Evolutionary conservation across 1,140 invertebrate genomes (phyloP).

Genomic region (Amyelois transitella): DNA sequence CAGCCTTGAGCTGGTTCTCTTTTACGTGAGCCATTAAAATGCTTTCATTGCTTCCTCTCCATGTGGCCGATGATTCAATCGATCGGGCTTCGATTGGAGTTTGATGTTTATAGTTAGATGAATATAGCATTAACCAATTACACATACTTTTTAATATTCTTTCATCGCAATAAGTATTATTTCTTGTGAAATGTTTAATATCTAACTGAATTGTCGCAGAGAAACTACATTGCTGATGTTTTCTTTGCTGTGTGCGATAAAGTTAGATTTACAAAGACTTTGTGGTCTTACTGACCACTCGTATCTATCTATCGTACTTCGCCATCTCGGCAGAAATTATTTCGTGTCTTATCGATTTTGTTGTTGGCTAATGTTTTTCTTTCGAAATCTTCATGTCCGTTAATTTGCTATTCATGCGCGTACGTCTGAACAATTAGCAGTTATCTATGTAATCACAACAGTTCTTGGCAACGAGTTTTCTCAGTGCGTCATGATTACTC

Average conservation of each 20-base stretch:
- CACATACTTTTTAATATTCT: too few relatives aligned
- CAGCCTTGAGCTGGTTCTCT: slow-evolving; percentile 46
- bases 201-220: too few relatives aligned
- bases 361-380: slow-evolving; percentile 11
- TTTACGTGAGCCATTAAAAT: slow-evolving; percentile 33
- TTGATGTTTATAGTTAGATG: not conserved
- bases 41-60: slow-evolving; percentile 43
- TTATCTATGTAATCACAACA: slow-evolving; percentile 8
- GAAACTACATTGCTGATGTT: too few relatives aligned
- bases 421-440: slow-evolving; percentile 13
- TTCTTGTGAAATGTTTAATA: too few relatives aligned
- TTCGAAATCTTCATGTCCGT: slow-evolving; percentile 12
- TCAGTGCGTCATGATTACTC: too few relatives aligned
- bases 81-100: slow-evolving; percentile 2
- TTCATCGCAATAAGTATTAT: too few relatives aligned
- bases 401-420: not conserved
- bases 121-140: too few relatives aligned
- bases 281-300: too few relatives aligned
- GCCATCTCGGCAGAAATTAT: too few relatives aligned
- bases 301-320: too few relatives aligned
- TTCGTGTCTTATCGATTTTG: not conserved
- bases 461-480: slow-evolving; percentile 15
- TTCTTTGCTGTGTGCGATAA: too few relatives aligned
- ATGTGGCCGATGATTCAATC: slow-evolving; percentile 41
- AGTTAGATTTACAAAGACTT: too few relatives aligned